phyloP scores from a whole-genome alignment of 2,888 invertebrate genomes.

The Tipula vernalis region DNA sequence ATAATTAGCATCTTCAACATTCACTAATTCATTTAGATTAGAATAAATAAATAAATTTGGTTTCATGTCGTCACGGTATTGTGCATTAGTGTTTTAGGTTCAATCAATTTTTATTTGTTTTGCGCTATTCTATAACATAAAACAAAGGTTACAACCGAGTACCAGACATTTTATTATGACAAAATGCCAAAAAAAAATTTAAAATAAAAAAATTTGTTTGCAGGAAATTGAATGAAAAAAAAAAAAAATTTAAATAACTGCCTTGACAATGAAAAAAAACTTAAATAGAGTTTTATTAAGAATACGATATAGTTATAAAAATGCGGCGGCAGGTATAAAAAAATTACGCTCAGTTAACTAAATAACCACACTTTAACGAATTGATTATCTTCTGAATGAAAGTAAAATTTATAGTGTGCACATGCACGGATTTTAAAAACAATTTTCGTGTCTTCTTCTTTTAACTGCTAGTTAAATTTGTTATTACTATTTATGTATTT shows the following conservation, averaged over 20 bases:
- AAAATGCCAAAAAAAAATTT: not conserved
- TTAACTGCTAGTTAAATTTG: not conserved
- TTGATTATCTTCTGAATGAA: not conserved
- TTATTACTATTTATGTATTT: not conserved
- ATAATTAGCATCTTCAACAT: not conserved
- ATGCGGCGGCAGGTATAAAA: not conserved
- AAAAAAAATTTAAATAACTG: not conserved
- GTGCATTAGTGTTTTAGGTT: too few relatives aligned
- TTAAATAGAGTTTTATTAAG: not conserved
- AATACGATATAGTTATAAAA: too few relatives aligned
- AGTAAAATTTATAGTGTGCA: not conserved
- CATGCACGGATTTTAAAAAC: not conserved
- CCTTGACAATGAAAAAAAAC: not conserved
- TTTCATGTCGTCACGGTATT: too few relatives aligned
- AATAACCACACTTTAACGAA: not conserved
- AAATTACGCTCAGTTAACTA: not conserved
- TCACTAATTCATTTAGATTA: not conserved
- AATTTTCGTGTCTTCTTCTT: not conserved
- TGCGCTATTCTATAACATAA: not conserved
- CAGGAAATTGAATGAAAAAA: not conserved
- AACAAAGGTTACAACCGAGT: not conserved
- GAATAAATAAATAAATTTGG: too few relatives aligned
- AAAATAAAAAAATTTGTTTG: not conserved
- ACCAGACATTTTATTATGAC: not conserved
- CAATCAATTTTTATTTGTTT: not conserved